Conservation (phyloP, 2,797 vertebrate species). For the Acipenser ruthenus region DNA sequence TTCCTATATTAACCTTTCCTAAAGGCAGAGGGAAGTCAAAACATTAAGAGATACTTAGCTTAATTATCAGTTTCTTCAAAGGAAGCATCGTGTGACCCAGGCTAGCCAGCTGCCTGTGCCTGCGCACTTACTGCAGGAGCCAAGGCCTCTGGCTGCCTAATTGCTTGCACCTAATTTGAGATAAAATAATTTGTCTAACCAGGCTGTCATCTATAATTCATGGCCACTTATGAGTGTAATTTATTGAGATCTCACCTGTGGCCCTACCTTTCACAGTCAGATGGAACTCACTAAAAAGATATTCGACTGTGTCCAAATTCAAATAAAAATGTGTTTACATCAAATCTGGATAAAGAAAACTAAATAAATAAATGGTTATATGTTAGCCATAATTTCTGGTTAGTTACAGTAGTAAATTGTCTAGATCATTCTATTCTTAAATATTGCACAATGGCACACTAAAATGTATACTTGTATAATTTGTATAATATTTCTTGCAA, state of each 20-base stretch:
- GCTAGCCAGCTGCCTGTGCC: constrained; percentile 52
- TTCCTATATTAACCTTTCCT: constrained; percentile 77
- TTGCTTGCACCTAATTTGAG: constrained; percentile 72
- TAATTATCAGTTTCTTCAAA: constrained; percentile 82
- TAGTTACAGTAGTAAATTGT: too few relatives aligned
- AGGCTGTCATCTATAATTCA: constrained; percentile 82
- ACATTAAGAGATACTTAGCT: constrained; percentile 66
- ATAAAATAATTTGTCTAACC: constrained; percentile 76
- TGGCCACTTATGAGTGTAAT: constrained; percentile 69
- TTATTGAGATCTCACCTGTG: constrained; percentile 81
- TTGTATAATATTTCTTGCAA: too few relatives aligned
- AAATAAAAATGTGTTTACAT: too few relatives aligned
- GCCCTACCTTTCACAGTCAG: constrained; percentile 49
- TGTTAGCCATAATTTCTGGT: too few relatives aligned
- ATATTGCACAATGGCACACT: too few relatives aligned
- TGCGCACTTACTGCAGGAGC: constrained; percentile 41
- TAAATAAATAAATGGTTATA: too few relatives aligned
- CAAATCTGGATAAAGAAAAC: too few relatives aligned
- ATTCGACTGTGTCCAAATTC: constrained; percentile 26
- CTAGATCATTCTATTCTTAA: too few relatives aligned
- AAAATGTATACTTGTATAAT: too few relatives aligned
- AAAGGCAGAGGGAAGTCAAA: constrained; percentile 56
- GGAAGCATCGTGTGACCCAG: constrained; percentile 43
- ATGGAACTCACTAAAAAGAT: constrained; percentile 37
- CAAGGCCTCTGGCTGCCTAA: constrained; percentile 37